Evolutionary conservation across 2,797 vertebrate species (phyloP).

Genomic region (Clarias laeviceps): DNA sequence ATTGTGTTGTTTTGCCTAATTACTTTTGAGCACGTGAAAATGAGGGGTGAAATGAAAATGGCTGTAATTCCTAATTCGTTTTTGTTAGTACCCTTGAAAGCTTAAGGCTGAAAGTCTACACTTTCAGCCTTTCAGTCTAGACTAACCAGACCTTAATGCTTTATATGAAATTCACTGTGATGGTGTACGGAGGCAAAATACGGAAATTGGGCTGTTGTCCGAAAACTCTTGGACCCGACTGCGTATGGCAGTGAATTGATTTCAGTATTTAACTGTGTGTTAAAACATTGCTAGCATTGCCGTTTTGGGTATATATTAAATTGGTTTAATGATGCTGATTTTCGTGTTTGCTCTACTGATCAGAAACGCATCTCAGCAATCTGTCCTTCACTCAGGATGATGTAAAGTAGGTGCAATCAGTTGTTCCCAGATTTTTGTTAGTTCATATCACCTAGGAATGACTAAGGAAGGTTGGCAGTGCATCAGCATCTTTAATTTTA

Average conservation of each 20-base stretch:
- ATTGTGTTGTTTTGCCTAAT: too few relatives aligned
- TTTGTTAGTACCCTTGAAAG: too few relatives aligned
- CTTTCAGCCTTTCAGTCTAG: too few relatives aligned
- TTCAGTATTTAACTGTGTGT: background rate
- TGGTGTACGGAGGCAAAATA: too few relatives aligned
- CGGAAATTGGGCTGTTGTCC: too few relatives aligned
- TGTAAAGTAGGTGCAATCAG: constrained; percentile 42
- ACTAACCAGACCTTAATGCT: too few relatives aligned
- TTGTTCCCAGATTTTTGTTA: constrained; percentile 4
- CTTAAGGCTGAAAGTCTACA: too few relatives aligned
- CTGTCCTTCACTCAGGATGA: constrained; percentile 30
- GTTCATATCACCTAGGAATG: constrained; percentile 1
- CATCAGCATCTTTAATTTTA: background rate
- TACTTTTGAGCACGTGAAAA: too few relatives aligned
- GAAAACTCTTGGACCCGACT: too few relatives aligned
- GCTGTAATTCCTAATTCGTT: too few relatives aligned
- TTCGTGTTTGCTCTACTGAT: background rate
- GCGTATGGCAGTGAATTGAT: background rate
- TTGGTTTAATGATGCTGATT: background rate
- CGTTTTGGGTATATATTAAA: background rate
- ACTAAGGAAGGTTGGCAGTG: background rate
- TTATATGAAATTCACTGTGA: too few relatives aligned
- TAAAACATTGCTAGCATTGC: background rate
- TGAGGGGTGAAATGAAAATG: too few relatives aligned
- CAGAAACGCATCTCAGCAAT: background rate